Evolutionary conservation across 2,797 vertebrate genomes (phyloP), one percentile per base, ranked within the genome.

Genomic region (Sarcoramphus papa): DNA sequence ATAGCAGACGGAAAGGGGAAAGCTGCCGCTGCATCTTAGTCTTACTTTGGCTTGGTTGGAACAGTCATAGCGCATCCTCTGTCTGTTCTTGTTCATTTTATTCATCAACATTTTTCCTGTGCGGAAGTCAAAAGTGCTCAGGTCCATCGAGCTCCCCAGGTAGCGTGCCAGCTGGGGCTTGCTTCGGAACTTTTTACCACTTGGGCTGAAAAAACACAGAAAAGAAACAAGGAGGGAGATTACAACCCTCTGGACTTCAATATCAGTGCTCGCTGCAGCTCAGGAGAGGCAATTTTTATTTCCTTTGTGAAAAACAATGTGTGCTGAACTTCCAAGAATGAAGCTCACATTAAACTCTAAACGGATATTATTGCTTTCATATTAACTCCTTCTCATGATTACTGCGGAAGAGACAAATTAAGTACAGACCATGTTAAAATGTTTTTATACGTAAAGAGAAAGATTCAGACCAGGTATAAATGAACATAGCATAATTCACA

Each of bases 141-240:
- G 98, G 97, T 99, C 99, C 99, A 99, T 99, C 87, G 99, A 99
- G 98, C 99, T 99, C 12, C 99, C 99, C 92, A 99, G 98, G 98
- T 99, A 99, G n/a, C 99, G 99, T 0, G 99, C 99, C 98, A 99
- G 98, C 98, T 99, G 99, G 20, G 99, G 99, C 97, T 99, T 99
- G 98, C 99, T 99, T 89, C 99, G 99, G 98, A 99, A 99, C 98
- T 99, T 99, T 98, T 99, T 99, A 94, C 99, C 99, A 75, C 99
- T 99, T n/a, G 99, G 99, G 98, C 99, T 99, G 88, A 22, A 25
- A 33, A 97, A 96, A 51, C 60, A 84, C 13, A 77, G 27, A 56
- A 67, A 63, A 87, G 31, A 59, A 47, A 69, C 6, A 33, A 4
- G 37, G 33, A 75, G 41, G 60, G 33, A 12, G 53, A 85, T 83